phyloP scores from a whole-genome alignment of 2,888 invertebrate genomes.

The Drosophila melanosoma region DNA sequence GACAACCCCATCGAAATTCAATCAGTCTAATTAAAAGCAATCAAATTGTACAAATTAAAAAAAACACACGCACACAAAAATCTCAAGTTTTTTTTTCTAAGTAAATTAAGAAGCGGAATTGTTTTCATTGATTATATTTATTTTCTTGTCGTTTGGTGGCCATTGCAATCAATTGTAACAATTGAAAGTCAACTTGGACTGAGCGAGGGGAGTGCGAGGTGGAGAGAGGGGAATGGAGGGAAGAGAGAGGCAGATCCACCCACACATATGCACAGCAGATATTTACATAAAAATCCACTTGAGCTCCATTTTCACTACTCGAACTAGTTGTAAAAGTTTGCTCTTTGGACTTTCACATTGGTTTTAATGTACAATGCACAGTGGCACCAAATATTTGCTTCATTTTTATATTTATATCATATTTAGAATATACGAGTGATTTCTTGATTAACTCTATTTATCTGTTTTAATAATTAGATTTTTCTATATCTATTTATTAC shows the following conservation, averaged over 20 bases:
- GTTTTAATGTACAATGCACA: slow-evolving; percentile 25
- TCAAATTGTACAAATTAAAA: slow-evolving; percentile 53
- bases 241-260: slow-evolving; percentile 19
- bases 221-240: neutral
- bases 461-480: neutral
- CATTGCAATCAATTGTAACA: slow-evolving; percentile 70
- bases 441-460: neutral
- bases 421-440: neutral
- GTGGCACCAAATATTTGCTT: slow-evolving; percentile 17
- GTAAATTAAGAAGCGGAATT: slow-evolving; percentile 65
- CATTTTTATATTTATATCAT: neutral
- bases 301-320: slow-evolving; percentile 46
- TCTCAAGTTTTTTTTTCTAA: slow-evolving; percentile 40
- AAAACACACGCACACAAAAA: neutral
- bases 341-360: slow-evolving; percentile 11
- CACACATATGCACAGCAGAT: slow-evolving; percentile 28
- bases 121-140: slow-evolving; percentile 59
- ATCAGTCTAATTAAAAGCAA: slow-evolving; percentile 80
- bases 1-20: slow-evolving; percentile 55
- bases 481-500: neutral
- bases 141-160: slow-evolving; percentile 13
- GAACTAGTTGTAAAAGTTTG: slow-evolving; percentile 21
- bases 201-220: slow-evolving; percentile 2
- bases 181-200: slow-evolving; percentile 62
- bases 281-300: slow-evolving; percentile 78